Percentiles rank a stretch among this genome's conserved stretches.
Conservation (phyloP, 2,113 vertebrate genomes). For the Sphaerodactylus townsendi region DNA sequence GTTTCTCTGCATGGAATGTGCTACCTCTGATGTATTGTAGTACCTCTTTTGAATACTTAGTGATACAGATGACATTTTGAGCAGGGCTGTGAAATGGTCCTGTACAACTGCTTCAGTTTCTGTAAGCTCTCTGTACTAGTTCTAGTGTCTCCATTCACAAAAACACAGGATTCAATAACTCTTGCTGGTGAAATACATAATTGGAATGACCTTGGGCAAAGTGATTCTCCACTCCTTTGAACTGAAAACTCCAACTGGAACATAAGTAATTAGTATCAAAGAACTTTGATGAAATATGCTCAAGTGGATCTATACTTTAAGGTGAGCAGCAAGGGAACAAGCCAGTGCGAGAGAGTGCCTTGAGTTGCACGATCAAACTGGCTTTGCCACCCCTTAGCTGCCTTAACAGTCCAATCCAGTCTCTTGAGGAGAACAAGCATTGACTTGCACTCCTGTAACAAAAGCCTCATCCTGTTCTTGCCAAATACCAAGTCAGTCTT, state of each 20-base stretch:
- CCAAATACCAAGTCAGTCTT: background rate
- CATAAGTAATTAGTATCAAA: background rate
- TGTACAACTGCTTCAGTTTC: accelerated
- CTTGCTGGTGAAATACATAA: background rate
- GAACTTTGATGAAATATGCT: background rate
- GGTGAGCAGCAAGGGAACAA: background rate
- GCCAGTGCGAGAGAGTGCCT: background rate
- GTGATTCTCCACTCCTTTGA: background rate
- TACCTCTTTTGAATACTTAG: background rate
- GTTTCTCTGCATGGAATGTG: background rate
- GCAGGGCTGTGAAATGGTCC: background rate
- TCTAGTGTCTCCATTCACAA: background rate
- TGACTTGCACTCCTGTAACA: background rate
- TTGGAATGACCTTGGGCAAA: background rate
- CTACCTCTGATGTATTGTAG: background rate
- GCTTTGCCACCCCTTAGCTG: background rate
- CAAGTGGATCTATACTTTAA: background rate
- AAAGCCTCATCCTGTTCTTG: background rate
- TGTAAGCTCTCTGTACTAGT: background rate
- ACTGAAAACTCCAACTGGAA: background rate
- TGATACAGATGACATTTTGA: background rate
- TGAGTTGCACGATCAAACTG: background rate
- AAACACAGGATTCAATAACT: background rate
- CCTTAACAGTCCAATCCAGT: background rate
- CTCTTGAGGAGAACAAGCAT: background rate